Conservation (phyloP, 2,113 vertebrate genomes). For the Brienomyrus longianalis region DNA sequence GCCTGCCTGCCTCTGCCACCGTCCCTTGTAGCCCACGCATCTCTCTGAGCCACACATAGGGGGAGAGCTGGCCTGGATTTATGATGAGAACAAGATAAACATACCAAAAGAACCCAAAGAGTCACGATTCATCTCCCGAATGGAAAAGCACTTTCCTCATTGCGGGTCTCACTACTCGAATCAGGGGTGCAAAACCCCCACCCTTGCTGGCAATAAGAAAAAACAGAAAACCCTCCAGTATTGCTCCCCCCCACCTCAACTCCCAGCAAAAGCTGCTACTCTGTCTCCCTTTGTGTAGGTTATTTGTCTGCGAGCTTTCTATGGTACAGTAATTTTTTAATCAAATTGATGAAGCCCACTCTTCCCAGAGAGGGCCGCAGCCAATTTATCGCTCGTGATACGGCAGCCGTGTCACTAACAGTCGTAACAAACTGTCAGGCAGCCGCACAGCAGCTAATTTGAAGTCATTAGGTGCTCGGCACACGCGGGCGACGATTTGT, state of each 20-base stretch:
- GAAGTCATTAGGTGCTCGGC: slow-evolving; percentile 99
- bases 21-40: slow-evolving; percentile 22
- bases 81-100: background rate
- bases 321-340: slow-evolving; percentile 99
- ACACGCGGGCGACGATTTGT: slow-evolving; percentile 95
- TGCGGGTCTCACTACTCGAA: background rate
- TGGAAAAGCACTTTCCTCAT: background rate
- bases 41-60: slow-evolving; percentile 13
- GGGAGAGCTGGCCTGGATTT: background rate
- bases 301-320: slow-evolving; percentile 74
- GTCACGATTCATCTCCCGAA: background rate
- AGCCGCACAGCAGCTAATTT: slow-evolving; percentile 96
- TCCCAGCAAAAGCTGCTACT: background rate
- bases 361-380: slow-evolving; percentile 85
- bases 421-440: slow-evolving; percentile 99
- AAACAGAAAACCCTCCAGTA: background rate
- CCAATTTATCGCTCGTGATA: slow-evolving; percentile 99
- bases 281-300: slow-evolving; percentile 48
- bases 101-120: background rate
- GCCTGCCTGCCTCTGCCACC: slow-evolving; percentile 50
- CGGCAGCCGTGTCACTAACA: slow-evolving; percentile 93
- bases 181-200: background rate
- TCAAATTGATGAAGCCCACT: slow-evolving; percentile 95
- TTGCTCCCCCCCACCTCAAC: background rate
- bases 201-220: background rate